Evolutionary conservation across 2,888 invertebrate genomes (phyloP), one percentile per base, ranked within the genome.

Genomic region (Uropetala carovei): DNA sequence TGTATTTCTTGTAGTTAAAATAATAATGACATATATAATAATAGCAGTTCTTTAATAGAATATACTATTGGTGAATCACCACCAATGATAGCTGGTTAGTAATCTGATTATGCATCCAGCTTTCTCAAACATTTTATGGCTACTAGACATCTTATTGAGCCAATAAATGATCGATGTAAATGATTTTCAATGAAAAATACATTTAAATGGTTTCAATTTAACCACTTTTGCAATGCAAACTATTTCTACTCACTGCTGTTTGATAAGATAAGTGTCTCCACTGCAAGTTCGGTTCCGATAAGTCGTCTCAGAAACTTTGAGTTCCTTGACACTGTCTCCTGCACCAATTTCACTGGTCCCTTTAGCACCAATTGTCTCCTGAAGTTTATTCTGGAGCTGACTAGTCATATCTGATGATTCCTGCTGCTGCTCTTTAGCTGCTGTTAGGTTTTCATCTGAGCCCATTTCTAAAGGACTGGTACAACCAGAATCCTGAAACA

Each of bases 191-290:
- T 43, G 5, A 43, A 43, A 43, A 5, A n/a, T n/a, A n/a, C n/a
- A n/a, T n/a, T n/a, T n/a, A 43, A 43, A 43, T 43, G 5, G 5
- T 43, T 43, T 43, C 43, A 43, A 43, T 43, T 43, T 43, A 43
- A 43, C 43, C 43, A 43, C 5, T 5, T 43, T 43, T 43, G 43
- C 5, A 43, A 3, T 43, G 5, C 43, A 43, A 43, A 43, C 43
- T 43, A 43, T 43, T 64, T 57, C 16, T n/a, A 89, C 85, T 92
- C 43, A 89, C 91, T 92, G 58, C 27, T 91, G 92, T 85, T 93
- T 93, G 22, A 92, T 92, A 14, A 93, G 92, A 59, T 82, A 92
- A 2, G 93, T 92, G 43, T 93, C 93, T 18, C 93, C 93, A 89
- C 93, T 93, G 11, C 93, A 92, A 84, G 92, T 92, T 83, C 93